Evolutionary conservation across 2,888 invertebrate genomes (phyloP), one percentile per base, ranked within the genome.

Genomic region (Caenorhabditis macrosperma): DNA sequence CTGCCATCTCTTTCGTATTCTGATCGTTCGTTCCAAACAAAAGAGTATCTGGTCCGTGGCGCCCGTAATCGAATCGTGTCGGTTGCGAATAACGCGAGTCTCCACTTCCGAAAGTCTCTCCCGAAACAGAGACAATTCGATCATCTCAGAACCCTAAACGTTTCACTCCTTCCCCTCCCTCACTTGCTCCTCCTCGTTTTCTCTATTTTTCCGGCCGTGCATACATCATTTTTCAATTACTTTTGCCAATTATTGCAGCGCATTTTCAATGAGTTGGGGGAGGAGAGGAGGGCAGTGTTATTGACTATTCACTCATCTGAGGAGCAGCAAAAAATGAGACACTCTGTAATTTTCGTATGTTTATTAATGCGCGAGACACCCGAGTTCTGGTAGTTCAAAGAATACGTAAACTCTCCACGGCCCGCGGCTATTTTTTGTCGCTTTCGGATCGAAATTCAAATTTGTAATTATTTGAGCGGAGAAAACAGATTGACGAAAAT

Each of bases 131-230:
- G 63, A 72, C 72, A 72, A 72, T 64, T 72, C 38, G 72, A 72
- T 72, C 72, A 72, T 63, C 76, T 68, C 69, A 61, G 63, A 77
- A 77, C 68, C 63, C 30, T 67, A 48, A 20, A 48, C 9, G 57
- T 28, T 26, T 50, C 28, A 17, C 38, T 52, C 22, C 22, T 30
- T 44, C 20, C 41, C 44, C 61, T 52, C 33, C 54, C 63, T 44
- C 46, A 20, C 35, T 46, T 44, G 30, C 55, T 55, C 26, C n/a
- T n/a, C 12, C 57, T 44, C 46, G 22, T 22, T 50, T 44, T 30
- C 17, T 28, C 17, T 38, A 10, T n/a, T 2, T 38, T 38, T 26
- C 60, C 44, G 10, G 30, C 54, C 17, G 2, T 33, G 24, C 38
- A 50, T 35, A 54, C 55, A 46, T 61, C 52, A 44, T 61, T 55